A percentile compares a stretch with the other conserved stretches of the same genome.
Conservation (phyloP, 2,797 vertebrate species). For the Danio choprae region DNA sequence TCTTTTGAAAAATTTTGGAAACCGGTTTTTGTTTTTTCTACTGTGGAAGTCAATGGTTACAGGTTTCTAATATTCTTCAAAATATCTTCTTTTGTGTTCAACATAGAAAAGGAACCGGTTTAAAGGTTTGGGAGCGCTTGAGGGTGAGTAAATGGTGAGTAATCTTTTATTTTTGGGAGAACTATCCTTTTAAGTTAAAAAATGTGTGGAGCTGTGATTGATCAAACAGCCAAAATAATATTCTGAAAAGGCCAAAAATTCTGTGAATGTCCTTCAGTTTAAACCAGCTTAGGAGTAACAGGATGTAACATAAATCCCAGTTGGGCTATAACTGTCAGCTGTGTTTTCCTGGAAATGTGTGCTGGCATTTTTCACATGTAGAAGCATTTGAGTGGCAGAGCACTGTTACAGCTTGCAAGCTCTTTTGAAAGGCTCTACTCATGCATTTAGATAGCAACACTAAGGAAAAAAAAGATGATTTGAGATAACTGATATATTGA, state of each 20-base stretch:
- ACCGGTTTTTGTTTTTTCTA: too few relatives aligned
- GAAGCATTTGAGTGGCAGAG: constrained; percentile 35
- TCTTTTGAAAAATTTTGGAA: too few relatives aligned
- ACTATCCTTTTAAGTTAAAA: not conserved
- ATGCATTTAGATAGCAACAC: not conserved
- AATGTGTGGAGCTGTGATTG: not conserved
- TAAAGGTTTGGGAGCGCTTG: too few relatives aligned
- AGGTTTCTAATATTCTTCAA: too few relatives aligned
- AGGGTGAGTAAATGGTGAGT: too few relatives aligned
- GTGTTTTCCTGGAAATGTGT: constrained; percentile 59
- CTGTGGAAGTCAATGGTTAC: too few relatives aligned
- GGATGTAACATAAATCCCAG: constrained; percentile 58
- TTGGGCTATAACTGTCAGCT: constrained; percentile 31
- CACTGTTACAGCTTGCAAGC: constrained; percentile 23
- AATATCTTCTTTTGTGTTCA: too few relatives aligned
- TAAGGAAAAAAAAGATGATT: constrained; percentile 2
- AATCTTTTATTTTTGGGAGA: too few relatives aligned
- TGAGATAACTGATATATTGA: not conserved
- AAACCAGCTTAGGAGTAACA: constrained; percentile 34
- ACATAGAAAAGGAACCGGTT: too few relatives aligned
- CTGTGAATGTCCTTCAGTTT: constrained; percentile 37
- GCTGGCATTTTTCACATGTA: constrained; percentile 45
- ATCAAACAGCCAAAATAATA: constrained; percentile 1
- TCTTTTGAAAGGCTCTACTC: constrained; percentile 13
- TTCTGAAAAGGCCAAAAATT: not conserved